A percentile compares a stretch with the other conserved stretches of the same genome.
phyloP scores from a whole-genome alignment of 2,888 invertebrate species.

The Ichneumon xanthorius region DNA sequence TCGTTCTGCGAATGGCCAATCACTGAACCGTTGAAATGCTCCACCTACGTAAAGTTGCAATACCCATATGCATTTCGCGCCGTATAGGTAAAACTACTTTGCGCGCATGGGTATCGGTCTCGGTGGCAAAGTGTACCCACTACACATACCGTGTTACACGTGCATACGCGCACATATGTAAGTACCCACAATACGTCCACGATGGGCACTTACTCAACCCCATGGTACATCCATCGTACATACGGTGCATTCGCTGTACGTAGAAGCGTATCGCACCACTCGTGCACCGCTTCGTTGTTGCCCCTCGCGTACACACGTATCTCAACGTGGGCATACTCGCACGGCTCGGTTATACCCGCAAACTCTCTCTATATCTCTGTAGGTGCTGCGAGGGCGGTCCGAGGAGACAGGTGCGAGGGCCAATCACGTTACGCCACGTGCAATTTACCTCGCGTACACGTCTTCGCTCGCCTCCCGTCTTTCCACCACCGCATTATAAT shows the following conservation, averaged over 20 bases:
- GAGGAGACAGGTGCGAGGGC: slow-evolving; percentile 81
- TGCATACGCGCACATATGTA: background rate
- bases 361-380: slow-evolving; percentile 68
- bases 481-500: slow-evolving; percentile 60
- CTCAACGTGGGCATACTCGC: slow-evolving; percentile 17
- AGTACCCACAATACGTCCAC: background rate
- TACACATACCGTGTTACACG: background rate
- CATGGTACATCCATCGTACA: background rate
- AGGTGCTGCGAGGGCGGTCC: slow-evolving; percentile 80
- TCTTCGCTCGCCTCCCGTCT: slow-evolving; percentile 69
- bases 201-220: background rate
- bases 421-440: slow-evolving; percentile 81
- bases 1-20: background rate
- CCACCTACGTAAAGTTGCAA: background rate
- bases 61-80: background rate
- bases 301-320: slow-evolving; percentile 68
- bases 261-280: slow-evolving; percentile 17
- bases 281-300: slow-evolving; percentile 56
- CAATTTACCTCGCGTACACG: slow-evolving; percentile 76
- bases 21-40: background rate
- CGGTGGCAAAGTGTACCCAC: background rate
- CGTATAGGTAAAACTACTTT: background rate
- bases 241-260: background rate
- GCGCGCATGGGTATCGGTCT: background rate
- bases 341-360: slow-evolving; percentile 52